A percentile compares a stretch with the other conserved stretches of the same genome.
Conservation (phyloP, 2,113 vertebrate species). For the Isurus oxyrinchus region DNA sequence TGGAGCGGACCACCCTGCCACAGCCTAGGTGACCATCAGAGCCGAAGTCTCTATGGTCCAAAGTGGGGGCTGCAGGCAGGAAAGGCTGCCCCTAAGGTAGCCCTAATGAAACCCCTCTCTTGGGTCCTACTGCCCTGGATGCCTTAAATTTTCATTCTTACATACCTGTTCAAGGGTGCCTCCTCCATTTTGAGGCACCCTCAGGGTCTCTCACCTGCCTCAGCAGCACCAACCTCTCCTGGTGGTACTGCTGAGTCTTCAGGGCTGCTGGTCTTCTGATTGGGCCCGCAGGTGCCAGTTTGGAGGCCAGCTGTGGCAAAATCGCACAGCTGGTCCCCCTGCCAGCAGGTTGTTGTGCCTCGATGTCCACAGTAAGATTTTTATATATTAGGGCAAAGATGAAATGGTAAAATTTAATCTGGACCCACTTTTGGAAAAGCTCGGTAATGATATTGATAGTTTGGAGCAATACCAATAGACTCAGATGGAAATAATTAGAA, state of each 20-base stretch:
- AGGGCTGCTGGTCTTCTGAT: neutral
- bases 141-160: no score
- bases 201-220: no score
- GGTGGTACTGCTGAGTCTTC: neutral
- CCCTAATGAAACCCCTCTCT: no score
- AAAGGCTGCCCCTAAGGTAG: no score
- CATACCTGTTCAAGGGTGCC: neutral
- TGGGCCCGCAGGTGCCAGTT: neutral
- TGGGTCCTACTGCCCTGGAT: no score
- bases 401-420: neutral
- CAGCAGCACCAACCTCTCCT: no score
- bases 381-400: neutral
- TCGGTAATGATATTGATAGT: neutral
- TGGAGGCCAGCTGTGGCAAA: neutral
- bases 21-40: no score
- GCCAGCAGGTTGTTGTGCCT: neutral
- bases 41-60: no score
- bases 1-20: no score
- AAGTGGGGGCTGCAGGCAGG: no score
- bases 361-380: neutral
- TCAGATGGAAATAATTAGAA: conserved; percentile 12
- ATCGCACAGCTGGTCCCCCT: neutral
- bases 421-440: neutral
- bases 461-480: conserved; percentile 7
- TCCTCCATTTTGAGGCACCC: neutral